phyloP scores from a whole-genome alignment of 92 coral and sea anemone genomes.

The Heteractis magnifica region DNA sequence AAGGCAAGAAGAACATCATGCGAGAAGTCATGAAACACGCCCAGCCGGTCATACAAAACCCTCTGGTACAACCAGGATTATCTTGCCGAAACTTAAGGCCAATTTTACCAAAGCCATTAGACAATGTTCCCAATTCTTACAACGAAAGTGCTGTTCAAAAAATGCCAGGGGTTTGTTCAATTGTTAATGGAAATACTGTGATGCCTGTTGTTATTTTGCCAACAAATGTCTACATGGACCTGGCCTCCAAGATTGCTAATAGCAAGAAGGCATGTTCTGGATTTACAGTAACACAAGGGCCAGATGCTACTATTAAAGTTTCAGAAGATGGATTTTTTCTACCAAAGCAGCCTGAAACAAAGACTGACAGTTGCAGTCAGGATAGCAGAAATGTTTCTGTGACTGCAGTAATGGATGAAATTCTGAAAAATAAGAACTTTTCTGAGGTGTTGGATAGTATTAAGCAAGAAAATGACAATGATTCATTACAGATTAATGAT shows the following conservation, averaged over 20 bases:
- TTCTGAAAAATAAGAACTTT: constrained; percentile 21
- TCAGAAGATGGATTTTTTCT: constrained; percentile 4
- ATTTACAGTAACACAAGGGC: constrained; percentile 25
- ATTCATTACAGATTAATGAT: background rate
- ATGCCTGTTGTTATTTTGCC: constrained; percentile 68
- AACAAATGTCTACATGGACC: constrained; percentile 53
- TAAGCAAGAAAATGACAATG: constrained; percentile 21
- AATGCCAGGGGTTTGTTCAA: constrained; percentile 35
- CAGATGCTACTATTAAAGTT: constrained; percentile 6
- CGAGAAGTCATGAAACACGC: constrained; percentile 87
- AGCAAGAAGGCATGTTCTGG: constrained; percentile 42
- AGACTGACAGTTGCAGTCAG: background rate
- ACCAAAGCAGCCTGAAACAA: constrained; percentile 1
- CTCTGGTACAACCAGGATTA: constrained; percentile 33
- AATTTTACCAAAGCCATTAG: constrained; percentile 90
- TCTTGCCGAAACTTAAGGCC: constrained; percentile 69
- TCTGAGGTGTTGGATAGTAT: constrained; percentile 19
- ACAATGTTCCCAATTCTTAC: constrained; percentile 7
- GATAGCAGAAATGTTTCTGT: constrained; percentile 5
- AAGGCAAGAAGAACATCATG: constrained; percentile 92
- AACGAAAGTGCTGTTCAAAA: constrained; percentile 16
- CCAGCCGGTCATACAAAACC: constrained; percentile 56
- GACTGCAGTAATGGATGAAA: constrained; percentile 33
- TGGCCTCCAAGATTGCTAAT: constrained; percentile 58
- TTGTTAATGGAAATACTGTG: constrained; percentile 32